phyloP scores from a whole-genome alignment of 2,113 vertebrate species.

The Clarias gariepinus region DNA sequence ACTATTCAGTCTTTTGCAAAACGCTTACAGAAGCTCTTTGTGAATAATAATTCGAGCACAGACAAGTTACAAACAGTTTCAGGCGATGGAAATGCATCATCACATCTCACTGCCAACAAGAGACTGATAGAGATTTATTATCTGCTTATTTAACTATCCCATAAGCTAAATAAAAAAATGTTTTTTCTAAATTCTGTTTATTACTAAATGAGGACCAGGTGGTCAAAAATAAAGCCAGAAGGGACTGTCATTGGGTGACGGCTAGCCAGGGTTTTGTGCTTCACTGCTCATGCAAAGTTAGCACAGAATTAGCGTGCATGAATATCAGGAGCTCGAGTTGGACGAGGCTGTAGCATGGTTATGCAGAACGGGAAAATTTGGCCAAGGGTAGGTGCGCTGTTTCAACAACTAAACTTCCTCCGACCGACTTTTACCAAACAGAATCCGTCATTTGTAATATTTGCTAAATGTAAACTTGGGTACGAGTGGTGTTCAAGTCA shows the following conservation, averaged over 20 bases:
- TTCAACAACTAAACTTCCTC: neutral
- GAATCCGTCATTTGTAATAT: neutral
- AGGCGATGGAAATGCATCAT: neutral
- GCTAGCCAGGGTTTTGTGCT: neutral
- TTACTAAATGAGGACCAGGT: neutral
- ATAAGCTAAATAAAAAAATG: neutral
- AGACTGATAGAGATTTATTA: neutral
- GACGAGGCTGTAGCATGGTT: neutral
- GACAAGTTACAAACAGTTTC: neutral
- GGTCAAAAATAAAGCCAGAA: neutral
- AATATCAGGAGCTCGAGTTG: neutral
- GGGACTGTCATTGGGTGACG: neutral
- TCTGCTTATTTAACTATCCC: neutral
- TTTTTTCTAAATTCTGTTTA: neutral
- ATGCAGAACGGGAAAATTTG: neutral
- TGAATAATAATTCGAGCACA: neutral
- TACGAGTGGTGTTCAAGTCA: too few species aligned
- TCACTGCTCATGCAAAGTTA: neutral
- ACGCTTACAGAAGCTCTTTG: neutral
- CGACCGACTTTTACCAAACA: neutral
- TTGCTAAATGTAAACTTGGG: neutral
- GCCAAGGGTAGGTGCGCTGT: accelerated
- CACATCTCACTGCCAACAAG: neutral
- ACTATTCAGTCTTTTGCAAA: neutral
- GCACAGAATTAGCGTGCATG: neutral